Evolutionary conservation across 1,140 invertebrate genomes (phyloP).

Genomic region (Drosophila melanogaster): Release_6_plus_ISO1_MT NT_033777.3:7777001-7777500

Average conservation of each 20-base stretch:
- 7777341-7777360: neutral
- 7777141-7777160: slow-evolving; percentile 56
- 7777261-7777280: slow-evolving; percentile 63
- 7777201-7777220: slow-evolving; percentile 57
- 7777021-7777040: slow-evolving; percentile 60
- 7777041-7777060: slow-evolving; percentile 61
- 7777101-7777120: slow-evolving; percentile 7
- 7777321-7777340: slow-evolving; percentile 3
- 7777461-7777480: slow-evolving; percentile 40
- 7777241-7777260: slow-evolving; percentile 27
- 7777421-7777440: slow-evolving; percentile 66
- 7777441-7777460: slow-evolving; percentile 68
- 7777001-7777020: slow-evolving; percentile 24
- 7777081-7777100: slow-evolving; percentile 46
- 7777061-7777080: slow-evolving; percentile 61
- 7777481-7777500: slow-evolving; percentile 31
- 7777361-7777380: slow-evolving; percentile 18
- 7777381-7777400: slow-evolving; percentile 7
- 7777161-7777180: slow-evolving; percentile 58
- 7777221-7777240: slow-evolving; percentile 37
- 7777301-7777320: slow-evolving; percentile 19
- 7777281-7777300: slow-evolving; percentile 25
- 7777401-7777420: slow-evolving; percentile 55
- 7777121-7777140: slow-evolving; percentile 14
- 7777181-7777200: slow-evolving; percentile 56